These are phyloP conservation scores for Cranoglanis bouderius DNA, from an alignment of 2,113 vertebrate genomes.

Conservation along the genomic window DNA sequence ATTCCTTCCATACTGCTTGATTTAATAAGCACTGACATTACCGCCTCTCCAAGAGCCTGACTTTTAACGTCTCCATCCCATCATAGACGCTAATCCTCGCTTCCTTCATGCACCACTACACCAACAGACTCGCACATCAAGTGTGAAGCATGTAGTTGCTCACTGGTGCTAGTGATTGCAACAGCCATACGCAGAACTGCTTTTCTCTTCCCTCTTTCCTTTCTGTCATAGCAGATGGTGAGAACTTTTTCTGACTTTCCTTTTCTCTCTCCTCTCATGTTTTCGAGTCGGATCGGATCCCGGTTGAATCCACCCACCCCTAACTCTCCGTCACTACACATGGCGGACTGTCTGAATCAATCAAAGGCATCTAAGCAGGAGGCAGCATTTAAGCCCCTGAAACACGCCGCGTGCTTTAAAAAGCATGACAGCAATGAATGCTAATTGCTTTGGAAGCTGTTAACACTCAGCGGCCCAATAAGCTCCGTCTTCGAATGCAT, in stretches of 20 bases:
- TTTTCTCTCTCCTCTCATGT: neutral
- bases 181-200: neutral
- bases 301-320: neutral
- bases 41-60: neutral
- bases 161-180: neutral
- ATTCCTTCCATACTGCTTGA: neutral
- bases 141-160: neutral
- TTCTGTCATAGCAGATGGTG: neutral
- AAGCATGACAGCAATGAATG: neutral
- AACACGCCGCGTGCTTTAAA: conserved; percentile 6
- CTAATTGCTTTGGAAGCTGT: conserved; percentile 1
- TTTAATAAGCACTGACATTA: neutral
- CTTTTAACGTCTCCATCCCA: neutral
- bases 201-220: neutral
- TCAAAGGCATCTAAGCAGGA: conserved; percentile 20
- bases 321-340: neutral
- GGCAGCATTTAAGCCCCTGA: neutral
- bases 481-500: neutral
- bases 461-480: neutral
- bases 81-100: neutral
- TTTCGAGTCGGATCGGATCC: neutral
- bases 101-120: neutral
- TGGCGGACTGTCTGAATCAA: neutral
- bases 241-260: neutral
- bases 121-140: neutral